Evolutionary conservation across 2,797 vertebrate species (phyloP), one percentile per base, ranked within the genome.

Genomic region (Antennarius maculatus): DNA sequence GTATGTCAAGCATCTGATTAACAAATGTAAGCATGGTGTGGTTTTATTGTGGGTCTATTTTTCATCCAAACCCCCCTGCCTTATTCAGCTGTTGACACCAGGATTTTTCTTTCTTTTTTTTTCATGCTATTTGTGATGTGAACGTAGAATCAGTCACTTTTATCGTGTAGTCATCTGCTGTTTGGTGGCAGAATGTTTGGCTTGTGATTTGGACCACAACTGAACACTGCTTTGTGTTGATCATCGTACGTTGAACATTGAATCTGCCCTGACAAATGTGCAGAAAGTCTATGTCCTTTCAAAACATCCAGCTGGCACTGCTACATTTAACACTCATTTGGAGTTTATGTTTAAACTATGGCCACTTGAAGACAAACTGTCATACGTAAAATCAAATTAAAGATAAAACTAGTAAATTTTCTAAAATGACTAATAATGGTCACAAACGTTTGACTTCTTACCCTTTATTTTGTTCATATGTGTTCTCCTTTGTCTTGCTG

Each of bases 1-100:
- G 85, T 96, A 93, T 94, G 95, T 91, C 93, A 95, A 93, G 91
- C 96, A 95, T 84, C 95, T 97, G 90, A 95, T 95, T 92, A 95
- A 95, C 86, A 96, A 96, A 96, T 91, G 95, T 96, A 96, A 97
- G 90, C 88, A 42, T 56, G 15, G 1, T 58, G 64, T 66, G 69
- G 28, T 76, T 59, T 57, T 56, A 31, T 11, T n/a, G 7, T 5
- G 17, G 48, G 66, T 61, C 64, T 76, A 46, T 77, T 84, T 69
- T 67, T 59, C 45, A 80, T 67, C 66, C 69, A 78, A 15, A 60
- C 72, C 23, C 17, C 0, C 43, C 58, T 17, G 39, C 17, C 29
- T 34, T 14, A 3, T 15, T 2, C 9, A 18, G 48, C 13, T 41
- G 13, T 18, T 12, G 8, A 62, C 29, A 41, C 12, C 7, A 50